Conservation (phyloP, 2,888 invertebrate species). For the Trileptium ribeirensis region DNA sequence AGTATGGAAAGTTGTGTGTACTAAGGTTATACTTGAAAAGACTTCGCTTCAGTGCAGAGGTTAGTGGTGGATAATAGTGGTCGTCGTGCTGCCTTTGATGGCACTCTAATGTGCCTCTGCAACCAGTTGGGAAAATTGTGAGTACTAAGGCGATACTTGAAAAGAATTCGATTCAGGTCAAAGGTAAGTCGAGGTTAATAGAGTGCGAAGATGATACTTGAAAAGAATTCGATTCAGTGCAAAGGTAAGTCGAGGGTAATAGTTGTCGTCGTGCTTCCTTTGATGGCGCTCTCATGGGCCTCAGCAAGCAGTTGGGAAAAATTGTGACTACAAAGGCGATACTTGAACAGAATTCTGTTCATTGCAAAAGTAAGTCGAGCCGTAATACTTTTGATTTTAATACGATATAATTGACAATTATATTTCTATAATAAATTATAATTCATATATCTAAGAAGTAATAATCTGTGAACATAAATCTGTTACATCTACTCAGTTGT, state of each 20-base stretch:
- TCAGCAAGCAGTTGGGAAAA: constrained; percentile 95
- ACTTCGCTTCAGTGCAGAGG: constrained; percentile 99
- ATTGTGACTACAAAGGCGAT: constrained; percentile 99
- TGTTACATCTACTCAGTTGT: no score
- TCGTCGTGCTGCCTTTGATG: no score
- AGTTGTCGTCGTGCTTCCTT: no score
- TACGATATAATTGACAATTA: no score
- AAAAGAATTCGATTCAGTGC: constrained; percentile 98
- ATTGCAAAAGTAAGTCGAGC: constrained; percentile 99
- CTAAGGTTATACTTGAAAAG: constrained; percentile 98
- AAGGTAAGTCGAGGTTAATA: no score
- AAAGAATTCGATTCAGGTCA: constrained; percentile 98
- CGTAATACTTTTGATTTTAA: no score
- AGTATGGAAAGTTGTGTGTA: constrained; percentile 96
- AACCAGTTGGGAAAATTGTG: no score
- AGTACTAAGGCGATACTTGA: constrained; percentile 99
- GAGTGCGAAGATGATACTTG: constrained; percentile 98
- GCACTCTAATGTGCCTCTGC: no score
- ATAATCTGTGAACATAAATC: no score
- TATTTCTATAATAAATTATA: no score
- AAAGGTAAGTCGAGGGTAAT: constrained; percentile 86
- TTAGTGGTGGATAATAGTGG: no score
- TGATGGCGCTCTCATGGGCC: constrained; percentile 88
- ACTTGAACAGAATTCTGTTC: constrained; percentile 96
- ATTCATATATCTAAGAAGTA: no score